phyloP scores from a whole-genome alignment of 2,797 vertebrate species.

The Chanos chanos region DNA sequence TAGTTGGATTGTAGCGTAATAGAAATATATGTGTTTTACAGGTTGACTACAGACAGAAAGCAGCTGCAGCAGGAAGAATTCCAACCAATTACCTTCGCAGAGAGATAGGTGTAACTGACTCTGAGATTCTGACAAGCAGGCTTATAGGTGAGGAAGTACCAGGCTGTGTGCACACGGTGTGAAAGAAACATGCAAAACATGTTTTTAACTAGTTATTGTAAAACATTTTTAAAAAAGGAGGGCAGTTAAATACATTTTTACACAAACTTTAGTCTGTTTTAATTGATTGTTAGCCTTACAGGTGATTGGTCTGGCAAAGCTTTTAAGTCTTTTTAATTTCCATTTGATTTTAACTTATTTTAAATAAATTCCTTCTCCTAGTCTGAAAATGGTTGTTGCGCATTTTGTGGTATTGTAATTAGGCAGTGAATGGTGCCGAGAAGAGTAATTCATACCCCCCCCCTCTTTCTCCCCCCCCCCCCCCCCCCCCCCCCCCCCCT shows the following conservation, averaged over 20 bases:
- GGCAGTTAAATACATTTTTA: neutral
- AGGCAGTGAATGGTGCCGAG: no score
- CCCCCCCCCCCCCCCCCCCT: no score
- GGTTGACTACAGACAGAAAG: constrained; percentile 98
- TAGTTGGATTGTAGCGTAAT: neutral
- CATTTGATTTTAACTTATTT: neutral
- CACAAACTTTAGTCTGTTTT: neutral
- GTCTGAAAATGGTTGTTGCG: neutral
- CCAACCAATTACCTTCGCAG: constrained; percentile 92
- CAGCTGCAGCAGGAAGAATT: constrained; percentile 94
- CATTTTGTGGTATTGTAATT: neutral
- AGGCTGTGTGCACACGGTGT: neutral
- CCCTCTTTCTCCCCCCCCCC: constrained; percentile 19
- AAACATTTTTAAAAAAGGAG: no score
- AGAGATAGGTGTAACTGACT: constrained; percentile 86
- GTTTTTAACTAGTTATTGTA: no score
- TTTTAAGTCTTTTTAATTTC: neutral
- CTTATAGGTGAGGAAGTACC: constrained; percentile 79
- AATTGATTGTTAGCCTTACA: no score
- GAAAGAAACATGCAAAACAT: neutral
- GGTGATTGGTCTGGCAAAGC: no score
- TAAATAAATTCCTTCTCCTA: no score
- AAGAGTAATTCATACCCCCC: neutral
- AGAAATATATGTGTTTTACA: constrained; percentile 56
- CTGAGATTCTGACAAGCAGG: constrained; percentile 95